phyloP scores from a whole-genome alignment of 2,888 invertebrate species.

The Autographa gamma region DNA sequence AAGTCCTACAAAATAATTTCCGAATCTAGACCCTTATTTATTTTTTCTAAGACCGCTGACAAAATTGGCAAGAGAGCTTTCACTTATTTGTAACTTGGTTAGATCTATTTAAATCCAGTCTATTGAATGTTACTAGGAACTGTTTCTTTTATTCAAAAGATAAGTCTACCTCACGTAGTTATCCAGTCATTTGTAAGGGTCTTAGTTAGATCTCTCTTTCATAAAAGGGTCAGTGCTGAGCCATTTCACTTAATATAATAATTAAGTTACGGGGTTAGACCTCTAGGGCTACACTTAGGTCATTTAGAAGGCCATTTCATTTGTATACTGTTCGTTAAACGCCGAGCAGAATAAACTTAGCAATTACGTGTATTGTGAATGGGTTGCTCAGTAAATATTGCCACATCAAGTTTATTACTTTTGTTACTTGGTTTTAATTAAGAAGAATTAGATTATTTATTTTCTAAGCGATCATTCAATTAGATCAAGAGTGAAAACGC shows the following conservation, averaged over 20 bases:
- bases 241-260: slow-evolving; percentile 71
- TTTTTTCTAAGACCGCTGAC: not conserved
- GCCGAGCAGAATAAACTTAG: slow-evolving; percentile 24
- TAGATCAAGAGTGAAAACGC: no score
- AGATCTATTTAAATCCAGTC: not conserved
- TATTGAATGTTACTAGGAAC: not conserved
- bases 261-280: slow-evolving; percentile 65
- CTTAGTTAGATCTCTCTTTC: slow-evolving; percentile 54
- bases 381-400: slow-evolving; percentile 18
- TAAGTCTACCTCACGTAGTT: not conserved
- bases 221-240: slow-evolving; percentile 54
- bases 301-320: slow-evolving; percentile 38
- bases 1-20: not conserved
- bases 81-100: not conserved
- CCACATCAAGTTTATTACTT: slow-evolving; percentile 13
- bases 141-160: not conserved
- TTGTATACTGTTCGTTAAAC: slow-evolving; percentile 24
- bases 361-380: slow-evolving; percentile 28
- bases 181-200: slow-evolving; percentile 33
- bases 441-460: not conserved
- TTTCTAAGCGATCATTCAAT: no score
- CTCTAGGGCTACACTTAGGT: slow-evolving; percentile 47
- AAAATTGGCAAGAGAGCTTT: not conserved
- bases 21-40: not conserved
- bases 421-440: not conserved